These are phyloP conservation scores for Helarctos malayanus DNA, from an alignment of 2,797 vertebrate genomes.

Conservation along the genomic window DNA sequence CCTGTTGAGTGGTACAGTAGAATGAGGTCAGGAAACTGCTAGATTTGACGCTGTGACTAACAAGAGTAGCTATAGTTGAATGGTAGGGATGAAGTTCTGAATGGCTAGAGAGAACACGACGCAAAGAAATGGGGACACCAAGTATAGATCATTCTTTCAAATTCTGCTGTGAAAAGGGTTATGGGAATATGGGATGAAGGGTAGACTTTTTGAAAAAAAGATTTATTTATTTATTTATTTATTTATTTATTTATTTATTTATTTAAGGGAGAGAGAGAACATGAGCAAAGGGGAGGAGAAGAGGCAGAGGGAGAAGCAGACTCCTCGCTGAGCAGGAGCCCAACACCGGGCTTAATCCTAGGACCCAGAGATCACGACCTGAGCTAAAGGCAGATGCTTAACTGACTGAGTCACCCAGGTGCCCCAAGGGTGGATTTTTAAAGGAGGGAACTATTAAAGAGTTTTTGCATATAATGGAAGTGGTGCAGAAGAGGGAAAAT, in stretches of 20 bases:
- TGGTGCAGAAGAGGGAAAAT: not conserved
- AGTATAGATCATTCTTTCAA: not conserved
- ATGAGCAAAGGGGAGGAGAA: too few species aligned
- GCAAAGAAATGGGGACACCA: not conserved
- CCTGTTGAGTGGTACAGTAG: not conserved
- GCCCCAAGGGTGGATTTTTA: not conserved
- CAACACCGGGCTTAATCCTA: rapidly evolving
- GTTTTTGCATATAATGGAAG: not conserved
- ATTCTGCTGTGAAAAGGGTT: not conserved
- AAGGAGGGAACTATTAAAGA: not conserved
- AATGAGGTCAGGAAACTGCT: not conserved
- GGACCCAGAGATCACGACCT: too few species aligned
- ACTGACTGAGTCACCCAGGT: too few species aligned
- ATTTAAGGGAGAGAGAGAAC: too few species aligned
- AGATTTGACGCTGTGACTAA: not conserved
- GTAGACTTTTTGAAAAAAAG: not conserved
- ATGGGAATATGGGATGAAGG: not conserved
- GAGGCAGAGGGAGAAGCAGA: too few species aligned
- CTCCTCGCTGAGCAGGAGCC: too few species aligned
- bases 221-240: too few species aligned
- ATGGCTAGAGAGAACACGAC: not conserved
- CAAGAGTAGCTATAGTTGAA: not conserved
- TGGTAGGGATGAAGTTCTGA: not conserved
- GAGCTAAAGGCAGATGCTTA: too few species aligned
- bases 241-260: too few species aligned